Evolutionary conservation across 2,113 vertebrate species (phyloP), one percentile per base, ranked within the genome.

Genomic region (Dascyllus trimaculatus): DNA sequence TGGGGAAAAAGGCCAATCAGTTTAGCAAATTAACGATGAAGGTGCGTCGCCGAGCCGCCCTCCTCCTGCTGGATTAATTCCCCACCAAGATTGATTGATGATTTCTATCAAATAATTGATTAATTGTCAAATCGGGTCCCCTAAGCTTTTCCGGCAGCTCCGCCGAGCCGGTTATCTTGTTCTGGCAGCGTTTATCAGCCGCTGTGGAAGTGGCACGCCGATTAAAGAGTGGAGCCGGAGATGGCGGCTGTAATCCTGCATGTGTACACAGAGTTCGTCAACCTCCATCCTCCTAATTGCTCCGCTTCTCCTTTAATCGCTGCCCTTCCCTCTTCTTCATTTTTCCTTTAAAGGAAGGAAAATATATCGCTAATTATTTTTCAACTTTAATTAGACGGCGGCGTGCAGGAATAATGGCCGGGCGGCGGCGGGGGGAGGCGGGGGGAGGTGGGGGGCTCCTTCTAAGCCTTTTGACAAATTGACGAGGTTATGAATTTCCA

Each of bases 81-180:
- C 68, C 89, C 61, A 64, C 78, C 74, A 73, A 87, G 92, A 95
- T 94, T 93, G 93, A 94, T 93, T 94, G 90, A 94, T 94, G 94
- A 95, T 94, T 93, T 94, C 89, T 94, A 95, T 95, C 94, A 95
- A 94, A 95, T 95, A 95, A 95, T 95, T 95, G 93, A 95, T 94
- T 94, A 94, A 92, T 94, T 95, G 92, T 93, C 80, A 86, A 91
- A 90, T 89, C 80, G 60, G 74, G 82, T 89, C 90, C 90, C 91
- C 56, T 69, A 90, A 93, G 91, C 91, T 89, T 87, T 72, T 77
- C 76, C 78, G 72, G 65, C 78, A 48, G 75, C 89, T 66, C 78
- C n/a, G 53, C 69, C 35, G 72, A 74, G 81, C 80, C 51, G 82
- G 78, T 93, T 95, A 94, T 94, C 93, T 94, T 91, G 90, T 90